Evolutionary conservation across 2,113 vertebrate species (phyloP).

Genomic region (Chaetodon auriga): DNA sequence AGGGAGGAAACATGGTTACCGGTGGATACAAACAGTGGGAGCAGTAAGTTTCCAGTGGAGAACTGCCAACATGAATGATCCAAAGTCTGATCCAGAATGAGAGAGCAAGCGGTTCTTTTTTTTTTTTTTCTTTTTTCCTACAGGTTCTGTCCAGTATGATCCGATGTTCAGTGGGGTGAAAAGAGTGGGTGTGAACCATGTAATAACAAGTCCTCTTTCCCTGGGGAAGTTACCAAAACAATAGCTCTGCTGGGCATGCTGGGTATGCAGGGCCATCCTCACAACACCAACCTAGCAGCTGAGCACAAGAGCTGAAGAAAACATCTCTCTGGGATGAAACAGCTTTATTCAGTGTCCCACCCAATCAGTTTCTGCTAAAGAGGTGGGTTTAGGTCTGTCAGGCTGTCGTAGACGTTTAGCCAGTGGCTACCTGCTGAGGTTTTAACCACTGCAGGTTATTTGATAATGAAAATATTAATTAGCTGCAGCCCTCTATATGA

Average conservation of each 20-base stretch:
- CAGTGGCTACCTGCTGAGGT: no score
- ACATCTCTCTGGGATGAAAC: conserved; percentile 12
- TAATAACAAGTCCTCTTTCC: conserved; percentile 70
- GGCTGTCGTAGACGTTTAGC: no score
- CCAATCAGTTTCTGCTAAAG: conserved; percentile 2
- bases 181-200: conserved; percentile 68
- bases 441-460: neutral
- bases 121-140: conserved; percentile 25
- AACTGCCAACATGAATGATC: conserved; percentile 55
- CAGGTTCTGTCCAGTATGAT: conserved; percentile 59
- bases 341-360: conserved; percentile 22
- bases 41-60: conserved; percentile 65
- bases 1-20: conserved; percentile 58
- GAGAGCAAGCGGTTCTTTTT: conserved; percentile 17
- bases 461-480: neutral
- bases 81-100: conserved; percentile 45
- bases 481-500: no score
- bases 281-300: conserved; percentile 18
- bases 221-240: conserved; percentile 75
- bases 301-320: conserved; percentile 3
- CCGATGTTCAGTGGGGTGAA: conserved; percentile 53
- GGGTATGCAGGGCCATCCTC: conserved; percentile 46
- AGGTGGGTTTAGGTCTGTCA: neutral
- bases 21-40: conserved; percentile 56
- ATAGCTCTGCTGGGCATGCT: conserved; percentile 61